These are phyloP conservation scores for Macrotis lagotis DNA, from an alignment of 2,113 vertebrate species.

Conservation along the genomic window DNA sequence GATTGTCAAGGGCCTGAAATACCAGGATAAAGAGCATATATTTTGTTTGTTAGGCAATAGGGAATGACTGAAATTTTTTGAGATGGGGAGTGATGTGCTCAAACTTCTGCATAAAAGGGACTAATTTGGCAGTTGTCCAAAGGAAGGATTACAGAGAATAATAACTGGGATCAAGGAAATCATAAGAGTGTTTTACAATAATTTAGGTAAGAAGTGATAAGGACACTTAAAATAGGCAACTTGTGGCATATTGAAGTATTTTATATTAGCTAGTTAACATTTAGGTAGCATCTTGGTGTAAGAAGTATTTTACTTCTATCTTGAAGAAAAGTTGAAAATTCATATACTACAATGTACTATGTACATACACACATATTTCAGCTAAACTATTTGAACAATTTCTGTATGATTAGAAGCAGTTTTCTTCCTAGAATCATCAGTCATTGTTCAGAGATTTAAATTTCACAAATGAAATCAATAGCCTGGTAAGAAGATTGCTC, in stretches of 20 bases:
- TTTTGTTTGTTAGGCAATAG: background rate
- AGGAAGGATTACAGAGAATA: background rate
- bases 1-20: background rate
- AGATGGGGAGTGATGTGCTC: background rate
- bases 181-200: background rate
- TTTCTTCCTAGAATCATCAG: background rate
- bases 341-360: background rate
- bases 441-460: background rate
- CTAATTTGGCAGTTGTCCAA: background rate
- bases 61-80: background rate
- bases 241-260: background rate
- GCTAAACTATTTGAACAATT: background rate
- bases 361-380: background rate
- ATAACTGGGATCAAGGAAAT: background rate
- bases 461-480: background rate
- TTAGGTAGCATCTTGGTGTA: background rate
- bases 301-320: background rate
- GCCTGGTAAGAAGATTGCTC: background rate
- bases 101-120: background rate
- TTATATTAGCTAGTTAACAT: background rate
- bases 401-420: background rate
- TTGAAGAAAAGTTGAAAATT: background rate
- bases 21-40: background rate
- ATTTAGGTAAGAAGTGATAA: background rate
- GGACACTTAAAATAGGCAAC: background rate